These are phyloP conservation scores for Drosophila bunnanda DNA, from an alignment of 2,888 invertebrate species.

Conservation along the genomic window DNA sequence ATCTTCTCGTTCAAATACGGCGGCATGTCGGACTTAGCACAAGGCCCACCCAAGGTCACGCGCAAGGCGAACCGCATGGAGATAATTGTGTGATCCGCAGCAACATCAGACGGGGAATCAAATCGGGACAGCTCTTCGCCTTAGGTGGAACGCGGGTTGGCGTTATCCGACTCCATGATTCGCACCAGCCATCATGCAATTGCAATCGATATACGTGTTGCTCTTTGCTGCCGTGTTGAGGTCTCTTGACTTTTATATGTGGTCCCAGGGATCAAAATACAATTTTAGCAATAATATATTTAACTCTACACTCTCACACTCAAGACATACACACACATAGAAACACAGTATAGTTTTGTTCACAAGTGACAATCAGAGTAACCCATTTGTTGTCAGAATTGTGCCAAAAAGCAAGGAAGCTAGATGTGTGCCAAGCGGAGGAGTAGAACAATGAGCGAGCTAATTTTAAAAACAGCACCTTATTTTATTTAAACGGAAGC, in stretches of 20 bases:
- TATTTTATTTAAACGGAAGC: slow-evolving; percentile 44
- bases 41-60: slow-evolving; percentile 88
- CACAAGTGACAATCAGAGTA: slow-evolving; percentile 76
- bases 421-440: slow-evolving; percentile 61
- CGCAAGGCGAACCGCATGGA: slow-evolving; percentile 90
- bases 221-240: slow-evolving; percentile 29
- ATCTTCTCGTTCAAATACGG: slow-evolving; percentile 91
- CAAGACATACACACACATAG: slow-evolving; percentile 22
- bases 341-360: slow-evolving; percentile 55
- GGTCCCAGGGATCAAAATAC: slow-evolving; percentile 75
- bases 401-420: slow-evolving; percentile 41
- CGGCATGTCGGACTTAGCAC: slow-evolving; percentile 87
- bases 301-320: slow-evolving; percentile 31
- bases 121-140: slow-evolving; percentile 33
- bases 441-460: slow-evolving; percentile 17
- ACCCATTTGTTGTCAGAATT: slow-evolving; percentile 70
- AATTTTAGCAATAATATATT: slow-evolving; percentile 71
- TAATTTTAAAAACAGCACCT: slow-evolving; percentile 57
- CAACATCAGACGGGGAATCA: slow-evolving; percentile 36
- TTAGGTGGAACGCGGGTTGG: slow-evolving; percentile 27
- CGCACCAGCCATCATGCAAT: slow-evolving; percentile 44
- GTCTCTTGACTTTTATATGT: slow-evolving; percentile 49
- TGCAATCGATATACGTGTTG: slow-evolving; percentile 32
- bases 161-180: slow-evolving; percentile 34
- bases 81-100: slow-evolving; percentile 87